phyloP scores from a whole-genome alignment of 1,140 invertebrate genomes.

The Drosophila ambigua region DNA sequence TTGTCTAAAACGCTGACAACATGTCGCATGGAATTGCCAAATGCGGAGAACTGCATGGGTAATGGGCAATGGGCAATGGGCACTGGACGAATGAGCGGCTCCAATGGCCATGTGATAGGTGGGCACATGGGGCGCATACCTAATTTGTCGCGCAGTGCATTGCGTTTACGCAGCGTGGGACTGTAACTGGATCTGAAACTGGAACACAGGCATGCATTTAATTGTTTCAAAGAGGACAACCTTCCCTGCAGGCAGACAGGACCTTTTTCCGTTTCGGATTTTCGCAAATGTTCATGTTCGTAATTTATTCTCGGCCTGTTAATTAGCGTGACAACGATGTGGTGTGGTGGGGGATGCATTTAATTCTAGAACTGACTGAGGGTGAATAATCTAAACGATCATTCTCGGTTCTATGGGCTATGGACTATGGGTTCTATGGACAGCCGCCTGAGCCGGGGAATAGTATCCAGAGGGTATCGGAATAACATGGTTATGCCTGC shows the following conservation, averaged over 20 bases:
- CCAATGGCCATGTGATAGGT: constrained; percentile 4
- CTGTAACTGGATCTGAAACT: constrained; percentile 12
- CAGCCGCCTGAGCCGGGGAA: neutral
- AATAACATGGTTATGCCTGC: constrained; percentile 53
- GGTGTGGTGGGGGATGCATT: no score
- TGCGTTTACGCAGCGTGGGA: constrained; percentile 66
- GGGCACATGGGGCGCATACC: constrained; percentile 33
- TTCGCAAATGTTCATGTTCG: constrained; percentile 56
- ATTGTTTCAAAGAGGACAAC: constrained; percentile 56
- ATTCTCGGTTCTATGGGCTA: no score
- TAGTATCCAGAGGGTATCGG: constrained; percentile 28
- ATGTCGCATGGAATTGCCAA: constrained; percentile 53
- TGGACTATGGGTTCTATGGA: no score
- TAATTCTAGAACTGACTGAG: no score
- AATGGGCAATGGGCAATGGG: neutral
- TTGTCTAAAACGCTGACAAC: constrained; percentile 76
- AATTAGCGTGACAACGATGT: constrained; percentile 66
- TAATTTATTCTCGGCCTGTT: constrained; percentile 75
- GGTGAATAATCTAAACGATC: no score
- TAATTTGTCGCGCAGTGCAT: constrained; percentile 43
- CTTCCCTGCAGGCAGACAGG: neutral
- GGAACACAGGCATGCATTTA: constrained; percentile 63
- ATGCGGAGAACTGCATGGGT: constrained; percentile 23
- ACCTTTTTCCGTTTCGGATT: constrained; percentile 39
- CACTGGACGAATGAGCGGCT: neutral